phyloP scores from a whole-genome alignment of 2,797 vertebrate genomes.

The Capromys pilorides region DNA sequence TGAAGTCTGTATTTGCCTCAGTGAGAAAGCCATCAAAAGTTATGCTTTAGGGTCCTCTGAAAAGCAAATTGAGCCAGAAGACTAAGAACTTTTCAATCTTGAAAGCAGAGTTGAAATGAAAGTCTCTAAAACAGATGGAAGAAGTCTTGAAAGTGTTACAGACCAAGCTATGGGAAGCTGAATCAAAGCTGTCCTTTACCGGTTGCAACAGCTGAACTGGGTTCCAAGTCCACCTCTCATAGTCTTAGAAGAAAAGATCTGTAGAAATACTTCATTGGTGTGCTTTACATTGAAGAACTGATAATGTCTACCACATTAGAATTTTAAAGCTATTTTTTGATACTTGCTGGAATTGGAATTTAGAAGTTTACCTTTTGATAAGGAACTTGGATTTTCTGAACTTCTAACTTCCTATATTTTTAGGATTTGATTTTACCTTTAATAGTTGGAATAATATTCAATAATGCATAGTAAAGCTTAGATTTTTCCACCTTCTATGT shows the following conservation, averaged over 20 bases:
- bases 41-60: conserved; percentile 90
- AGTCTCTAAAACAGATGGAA: conserved; percentile 86
- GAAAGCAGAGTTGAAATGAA: conserved; percentile 87
- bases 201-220: conserved; percentile 13
- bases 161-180: conserved; percentile 63
- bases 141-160: conserved; percentile 70
- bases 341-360: conserved; percentile 6
- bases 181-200: conserved; percentile 54
- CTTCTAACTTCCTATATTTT: too few species aligned
- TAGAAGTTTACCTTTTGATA: conserved; percentile 57
- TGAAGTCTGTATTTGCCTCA: neutral
- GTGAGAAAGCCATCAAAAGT: conserved; percentile 78
- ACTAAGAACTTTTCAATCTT: conserved; percentile 89
- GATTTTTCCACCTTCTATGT: neutral
- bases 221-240: neutral
- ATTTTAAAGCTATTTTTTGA: conserved; percentile 50
- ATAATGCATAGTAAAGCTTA: neutral
- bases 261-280: neutral
- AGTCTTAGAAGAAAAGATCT: neutral
- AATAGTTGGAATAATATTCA: neutral
- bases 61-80: conserved; percentile 86
- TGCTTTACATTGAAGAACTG: neutral
- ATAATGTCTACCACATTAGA: neutral
- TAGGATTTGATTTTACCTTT: too few species aligned
- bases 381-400: neutral